Base-by-base conservation (phyloP, 2,113 vertebrate genomes). In the Lucifuga dentata region DNA sequence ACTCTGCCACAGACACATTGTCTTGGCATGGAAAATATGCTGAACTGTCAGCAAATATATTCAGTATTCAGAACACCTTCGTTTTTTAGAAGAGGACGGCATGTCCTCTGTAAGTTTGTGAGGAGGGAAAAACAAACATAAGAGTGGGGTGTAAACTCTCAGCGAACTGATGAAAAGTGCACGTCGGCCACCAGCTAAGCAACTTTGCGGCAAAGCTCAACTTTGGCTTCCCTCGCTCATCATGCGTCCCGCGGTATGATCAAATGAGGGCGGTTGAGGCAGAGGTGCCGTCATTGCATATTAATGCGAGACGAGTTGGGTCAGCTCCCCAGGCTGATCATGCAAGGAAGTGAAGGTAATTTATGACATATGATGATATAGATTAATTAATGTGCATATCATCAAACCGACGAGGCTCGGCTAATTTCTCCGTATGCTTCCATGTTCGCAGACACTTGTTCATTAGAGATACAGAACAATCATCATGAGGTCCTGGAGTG, bases 321-420 rank as follows among this genome's bases (percentile, higher is more conserved):
- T 87, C 89, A 81, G 65, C 66, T 76, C 72, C 73, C 72, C 12
- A 21, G 71, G 78, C 58, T 9, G 33, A 62, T 67, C 76, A 71
- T 26, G 41, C 81, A 35, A 68, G 46, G 56, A 72, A 73, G 86
- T 61, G 58, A 78, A 83, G 78, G 78, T 52, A 82, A 86, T 80
- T 74, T 35, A 57, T 79, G 85, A 81, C 74, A 67, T 15, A 55
- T 61, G 73, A 80, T 5, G 46, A 48, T 43, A 9, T 59, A 33
- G 48, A 86, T 90, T 87, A 61, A 86, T 89, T 85, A 61, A 84
- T 63, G 81, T 66, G 83, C 81, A 72, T 80, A 67, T 76, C 69
- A 74, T 86, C 82, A 76, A 78, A 80, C 13, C 11, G 57, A 57
- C 26, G 53, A 68, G 1, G 66, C 60, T 56, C 15, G 52, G 66